Conservation (phyloP, 2,888 invertebrate species). For the Druceiella hillmani region DNA sequence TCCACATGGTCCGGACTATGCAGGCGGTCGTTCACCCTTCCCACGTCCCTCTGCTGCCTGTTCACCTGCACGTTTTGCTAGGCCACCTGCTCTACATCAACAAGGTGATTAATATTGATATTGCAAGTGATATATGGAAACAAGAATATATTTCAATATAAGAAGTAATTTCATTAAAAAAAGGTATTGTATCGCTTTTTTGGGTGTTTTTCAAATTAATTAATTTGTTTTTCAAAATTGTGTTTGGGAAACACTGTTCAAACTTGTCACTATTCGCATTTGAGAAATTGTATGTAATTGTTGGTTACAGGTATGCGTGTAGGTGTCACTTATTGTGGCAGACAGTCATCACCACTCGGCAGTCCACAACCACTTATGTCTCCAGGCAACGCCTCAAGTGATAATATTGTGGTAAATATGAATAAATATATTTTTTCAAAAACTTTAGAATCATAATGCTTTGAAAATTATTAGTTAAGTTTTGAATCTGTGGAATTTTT, state of each 20-base stretch:
- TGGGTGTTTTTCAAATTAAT: no score
- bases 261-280: constrained; percentile 1
- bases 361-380: constrained; percentile 49
- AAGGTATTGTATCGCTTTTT: neutral
- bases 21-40: constrained; percentile 38
- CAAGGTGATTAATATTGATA: constrained; percentile 39
- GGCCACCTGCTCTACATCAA: constrained; percentile 43
- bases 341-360: constrained; percentile 47
- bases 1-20: constrained; percentile 35
- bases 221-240: no score
- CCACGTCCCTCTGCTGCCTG: constrained; percentile 46
- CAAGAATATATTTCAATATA: no score
- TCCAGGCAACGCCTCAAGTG: constrained; percentile 41
- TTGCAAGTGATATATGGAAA: no score
- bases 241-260: no score
- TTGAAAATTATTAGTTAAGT: no score
- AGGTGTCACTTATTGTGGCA: constrained; percentile 40
- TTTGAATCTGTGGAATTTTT: no score
- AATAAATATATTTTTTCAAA: no score
- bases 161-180: neutral
- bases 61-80: constrained; percentile 39
- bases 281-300: no score
- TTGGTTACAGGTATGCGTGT: constrained; percentile 41
- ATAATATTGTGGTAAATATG: constrained; percentile 39
- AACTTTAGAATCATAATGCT: no score